phyloP scores from a whole-genome alignment of 2,888 invertebrate species.

The Microctonus brassicae region DNA sequence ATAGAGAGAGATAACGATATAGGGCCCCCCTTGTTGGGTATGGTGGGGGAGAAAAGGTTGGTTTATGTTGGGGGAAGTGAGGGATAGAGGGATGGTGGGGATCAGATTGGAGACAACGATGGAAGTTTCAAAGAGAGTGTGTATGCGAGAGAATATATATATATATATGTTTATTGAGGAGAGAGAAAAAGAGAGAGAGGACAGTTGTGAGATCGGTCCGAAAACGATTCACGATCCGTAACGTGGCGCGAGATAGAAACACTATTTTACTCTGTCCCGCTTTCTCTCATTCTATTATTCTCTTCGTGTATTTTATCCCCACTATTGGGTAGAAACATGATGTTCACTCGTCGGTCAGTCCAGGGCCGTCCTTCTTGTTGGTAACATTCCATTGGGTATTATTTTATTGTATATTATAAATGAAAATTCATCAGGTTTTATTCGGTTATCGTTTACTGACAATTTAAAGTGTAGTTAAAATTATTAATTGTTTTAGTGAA shows the following conservation, averaged over 20 bases:
- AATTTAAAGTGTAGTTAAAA: too few species aligned
- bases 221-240: constrained; percentile 54
- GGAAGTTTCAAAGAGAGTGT: background rate
- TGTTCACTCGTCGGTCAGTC: constrained; percentile 46
- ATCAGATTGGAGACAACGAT: too few species aligned
- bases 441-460: too few species aligned
- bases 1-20: constrained; percentile 18
- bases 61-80: background rate
- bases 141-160: too few species aligned
- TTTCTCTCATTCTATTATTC: constrained; percentile 15
- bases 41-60: background rate
- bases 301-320: constrained; percentile 15
- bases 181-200: constrained; percentile 37
- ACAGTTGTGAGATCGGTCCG: constrained; percentile 49
- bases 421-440: too few species aligned
- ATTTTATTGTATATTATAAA: too few species aligned
- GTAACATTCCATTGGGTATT: constrained; percentile 34
- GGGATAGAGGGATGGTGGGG: too few species aligned
- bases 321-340: background rate
- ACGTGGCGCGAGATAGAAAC: constrained; percentile 44
- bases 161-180: too few species aligned
- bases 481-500: too few species aligned
- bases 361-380: constrained; percentile 44
- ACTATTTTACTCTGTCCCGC: constrained; percentile 23
- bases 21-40: background rate